Percentiles rank a stretch among this genome's conserved stretches.
phyloP scores from a whole-genome alignment of 2,797 vertebrate genomes.

The Fistularia tabacaria region DNA sequence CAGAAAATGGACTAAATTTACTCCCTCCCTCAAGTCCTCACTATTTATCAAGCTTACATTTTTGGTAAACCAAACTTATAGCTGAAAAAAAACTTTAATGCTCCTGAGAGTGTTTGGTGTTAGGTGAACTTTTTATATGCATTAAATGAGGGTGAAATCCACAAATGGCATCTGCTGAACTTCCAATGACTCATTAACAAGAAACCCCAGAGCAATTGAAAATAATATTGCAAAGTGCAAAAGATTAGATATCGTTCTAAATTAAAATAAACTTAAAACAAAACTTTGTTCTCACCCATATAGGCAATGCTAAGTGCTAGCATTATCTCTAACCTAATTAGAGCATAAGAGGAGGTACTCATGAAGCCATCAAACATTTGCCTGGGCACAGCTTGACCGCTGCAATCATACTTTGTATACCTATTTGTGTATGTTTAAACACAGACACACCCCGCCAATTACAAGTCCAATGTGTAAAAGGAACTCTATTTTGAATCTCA shows the following conservation, averaged over 20 bases:
- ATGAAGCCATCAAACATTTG: constrained; percentile 39
- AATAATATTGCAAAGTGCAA: constrained; percentile 10
- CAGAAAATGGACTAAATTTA: too few species aligned
- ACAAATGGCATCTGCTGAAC: too few species aligned
- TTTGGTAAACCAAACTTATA: too few species aligned
- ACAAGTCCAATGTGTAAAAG: constrained; percentile 10
- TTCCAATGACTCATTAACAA: too few species aligned
- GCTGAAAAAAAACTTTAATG: too few species aligned
- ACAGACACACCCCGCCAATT: constrained; percentile 49
- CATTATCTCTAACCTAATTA: constrained; percentile 19
- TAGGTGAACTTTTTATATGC: too few species aligned
- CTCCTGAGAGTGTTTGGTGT: too few species aligned
- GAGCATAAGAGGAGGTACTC: constrained; percentile 21
- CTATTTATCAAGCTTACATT: not conserved
- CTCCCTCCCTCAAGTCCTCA: not conserved
- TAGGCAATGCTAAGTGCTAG: not conserved
- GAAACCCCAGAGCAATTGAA: too few species aligned
- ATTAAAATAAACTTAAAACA: too few species aligned
- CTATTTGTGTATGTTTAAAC: constrained; percentile 30
- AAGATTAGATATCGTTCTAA: constrained; percentile 14
- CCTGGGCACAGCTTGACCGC: constrained; percentile 44
- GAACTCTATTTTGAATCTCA: too few species aligned
- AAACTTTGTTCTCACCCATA: not conserved
- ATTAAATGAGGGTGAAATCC: too few species aligned
- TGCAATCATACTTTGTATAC: constrained; percentile 44